Percentiles rank a stretch among this genome's conserved stretches.
These are phyloP conservation scores for Callocephalon fimbriatum DNA, from an alignment of 2,113 vertebrate genomes.

Conservation along the genomic window DNA sequence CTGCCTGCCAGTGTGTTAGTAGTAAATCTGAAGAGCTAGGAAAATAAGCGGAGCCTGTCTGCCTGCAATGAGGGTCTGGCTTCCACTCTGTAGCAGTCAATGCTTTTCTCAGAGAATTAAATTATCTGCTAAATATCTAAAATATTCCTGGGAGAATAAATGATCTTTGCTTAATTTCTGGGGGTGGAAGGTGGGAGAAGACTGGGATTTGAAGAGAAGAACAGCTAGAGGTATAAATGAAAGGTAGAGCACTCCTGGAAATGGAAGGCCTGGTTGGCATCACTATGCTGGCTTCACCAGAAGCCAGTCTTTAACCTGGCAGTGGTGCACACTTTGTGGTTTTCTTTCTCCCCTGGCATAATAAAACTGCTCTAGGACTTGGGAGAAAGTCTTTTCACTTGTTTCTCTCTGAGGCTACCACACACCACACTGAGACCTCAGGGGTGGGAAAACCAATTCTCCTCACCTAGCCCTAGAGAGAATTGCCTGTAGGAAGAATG, in stretches of 20 bases:
- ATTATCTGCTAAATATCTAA: constrained; percentile 65
- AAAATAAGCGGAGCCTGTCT: constrained; percentile 62
- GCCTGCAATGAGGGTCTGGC: constrained; percentile 39
- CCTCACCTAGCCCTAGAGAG: not conserved
- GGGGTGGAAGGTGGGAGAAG: constrained; percentile 12
- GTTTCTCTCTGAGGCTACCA: not conserved
- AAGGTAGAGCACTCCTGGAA: not conserved
- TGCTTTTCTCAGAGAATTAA: constrained; percentile 36
- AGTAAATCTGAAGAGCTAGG: constrained; percentile 62
- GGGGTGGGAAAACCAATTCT: not conserved
- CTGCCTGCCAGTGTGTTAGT: constrained; percentile 64
- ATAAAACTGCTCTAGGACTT: not conserved
- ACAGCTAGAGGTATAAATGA: not conserved
- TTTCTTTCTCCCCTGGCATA: not conserved
- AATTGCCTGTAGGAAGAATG: not conserved
- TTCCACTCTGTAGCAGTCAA: not conserved
- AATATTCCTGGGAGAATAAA: constrained; percentile 49
- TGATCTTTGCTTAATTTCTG: constrained; percentile 20
- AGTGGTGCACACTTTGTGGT: not conserved
- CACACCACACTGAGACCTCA: not conserved
- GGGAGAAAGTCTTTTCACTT: not conserved
- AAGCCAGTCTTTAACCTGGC: constrained; percentile 38
- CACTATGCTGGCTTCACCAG: not conserved
- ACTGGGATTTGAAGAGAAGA: not conserved
- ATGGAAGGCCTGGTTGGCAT: not conserved